Base-by-base conservation (phyloP, 2,113 vertebrate genomes). In the Brachyistius frenatus region DNA sequence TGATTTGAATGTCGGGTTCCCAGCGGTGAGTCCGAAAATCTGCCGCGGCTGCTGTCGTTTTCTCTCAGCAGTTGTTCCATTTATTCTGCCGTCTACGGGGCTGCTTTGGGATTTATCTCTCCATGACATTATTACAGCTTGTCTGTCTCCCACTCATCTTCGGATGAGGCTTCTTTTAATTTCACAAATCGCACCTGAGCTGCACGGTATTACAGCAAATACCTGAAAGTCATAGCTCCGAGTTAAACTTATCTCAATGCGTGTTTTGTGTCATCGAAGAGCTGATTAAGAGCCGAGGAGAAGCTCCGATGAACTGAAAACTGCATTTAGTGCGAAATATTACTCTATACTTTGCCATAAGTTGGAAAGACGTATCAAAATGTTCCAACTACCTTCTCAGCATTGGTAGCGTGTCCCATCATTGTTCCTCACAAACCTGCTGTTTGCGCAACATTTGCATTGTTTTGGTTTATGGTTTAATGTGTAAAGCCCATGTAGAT, bases 1-100 rank as follows among this genome's bases (percentile, higher is more conserved):
- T 64, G 65, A 84, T 81, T 35, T 76, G 52, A 60, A 39, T 53
- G 77, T 31, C 35, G 15, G 23, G n/a, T 64, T 85, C 79, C 15
- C 76, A 73, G 72, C 44, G 14, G 78, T 55, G 32, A 46, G 58
- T 66, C 49, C 9, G 23, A 53, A 52, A 80, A 65, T 62, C 50
- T 62, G 54, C 58, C 0, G 7, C 1, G 36, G 41, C n/a, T 41
- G 71, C 58, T n/a, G 68, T 53, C 32, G 14, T 53, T 71, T 30
- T 35, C 47, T 69, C 73, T 50, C 85, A 75, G 78, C 74, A 68
- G 74, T 75, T 58, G 78, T 72, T 81, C 70, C 56, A 55, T 84
- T 23, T 85, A 76, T 65, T 79, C 64, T 23, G 53, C 47, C 8
- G 8, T 50, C 61, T 54, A 47, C 66, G 56, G 54, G 39, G 58